A percentile compares a stretch with the other conserved stretches of the same genome.
Evolutionary conservation across 2,113 vertebrate species (phyloP).

Genomic region (Sisor rabdophorus): DNA sequence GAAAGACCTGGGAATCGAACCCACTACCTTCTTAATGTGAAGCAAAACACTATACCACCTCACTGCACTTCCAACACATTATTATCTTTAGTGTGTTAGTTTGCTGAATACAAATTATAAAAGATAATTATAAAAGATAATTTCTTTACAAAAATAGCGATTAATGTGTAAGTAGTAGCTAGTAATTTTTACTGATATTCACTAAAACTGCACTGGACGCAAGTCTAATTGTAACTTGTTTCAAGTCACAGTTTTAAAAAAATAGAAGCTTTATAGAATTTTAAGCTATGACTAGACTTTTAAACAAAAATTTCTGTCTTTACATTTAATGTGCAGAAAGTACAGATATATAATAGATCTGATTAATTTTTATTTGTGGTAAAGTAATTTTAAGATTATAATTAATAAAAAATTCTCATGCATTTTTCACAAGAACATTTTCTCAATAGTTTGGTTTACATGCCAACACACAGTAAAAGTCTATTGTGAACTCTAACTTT

Average conservation of each 20-base stretch:
- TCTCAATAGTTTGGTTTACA: slow-evolving; percentile 58
- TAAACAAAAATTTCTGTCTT: not conserved
- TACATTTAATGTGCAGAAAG: not conserved
- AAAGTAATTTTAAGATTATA: not conserved
- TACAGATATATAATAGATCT: not conserved
- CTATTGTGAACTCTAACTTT: slow-evolving; percentile 45
- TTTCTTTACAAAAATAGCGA: no score
- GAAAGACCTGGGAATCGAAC: no score
- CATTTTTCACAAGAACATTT: not conserved
- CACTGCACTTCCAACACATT: no score
- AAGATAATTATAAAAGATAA: not conserved
- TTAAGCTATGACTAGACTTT: not conserved
- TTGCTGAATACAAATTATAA: not conserved
- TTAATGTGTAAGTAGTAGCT: not conserved
- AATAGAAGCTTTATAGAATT: not conserved
- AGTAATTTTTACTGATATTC: not conserved
- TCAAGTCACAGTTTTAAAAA: not conserved
- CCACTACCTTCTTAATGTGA: no score
- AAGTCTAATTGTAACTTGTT: not conserved
- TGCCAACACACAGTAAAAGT: slow-evolving; percentile 65
- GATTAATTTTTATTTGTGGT: not conserved
- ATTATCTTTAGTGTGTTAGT: no score
- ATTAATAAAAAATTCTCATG: not conserved
- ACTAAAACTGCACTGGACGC: not conserved
- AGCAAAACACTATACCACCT: no score